Base-by-base conservation (phyloP, 2,797 vertebrate species). In the Hypotaenidia okinawae region DNA sequence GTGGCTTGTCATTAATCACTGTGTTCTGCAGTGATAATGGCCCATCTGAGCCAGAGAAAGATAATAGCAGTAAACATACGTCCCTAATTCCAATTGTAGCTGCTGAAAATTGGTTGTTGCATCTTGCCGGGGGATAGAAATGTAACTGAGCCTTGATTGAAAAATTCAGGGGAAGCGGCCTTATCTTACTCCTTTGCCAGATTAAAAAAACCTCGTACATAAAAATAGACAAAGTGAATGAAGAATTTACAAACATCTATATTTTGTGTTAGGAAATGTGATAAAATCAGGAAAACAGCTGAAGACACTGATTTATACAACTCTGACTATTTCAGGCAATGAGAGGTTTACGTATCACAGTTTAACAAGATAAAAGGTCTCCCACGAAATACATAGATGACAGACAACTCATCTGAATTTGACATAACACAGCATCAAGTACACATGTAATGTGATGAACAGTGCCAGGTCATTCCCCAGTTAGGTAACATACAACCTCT, bases 161-260 rank as follows among this genome's bases (percentile, higher is more conserved):
- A 96, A 94, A 88, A 55, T 73, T 76, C 68, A 33, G 19, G 89
- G 75, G 87, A 68, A 81, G 84, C 84, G 77, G 89, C 35, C 84
- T 92, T 78, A 62, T 91, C 77, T 89, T 77, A 22, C 8, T 76
- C 23, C 77, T 95, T 82, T 86, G 86, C 92, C 86, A 35, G 69
- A 94, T 94, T 96, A 90, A 82, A 83, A 83, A 94, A 90, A 32
- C 89, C 86, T 97, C 62, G 18, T 51, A 83, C 73, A 96, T 95
- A 96, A 95, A 98, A 97, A 93, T 92, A 97, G 93, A 97, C 95
- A 94, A 96, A 97, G 96, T 97, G 95, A 97, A 97, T 97, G 97
- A 94, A 96, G 97, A 98, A 98, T 97, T 98, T 98, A 98, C 95
- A 98, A 98, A 98, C 97, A 98, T 98, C 97, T 98, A 98, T 98